Percentiles rank a stretch among this genome's conserved stretches.
phyloP scores from a whole-genome alignment of 2,113 vertebrate genomes.

The Zosterops borbonicus region DNA sequence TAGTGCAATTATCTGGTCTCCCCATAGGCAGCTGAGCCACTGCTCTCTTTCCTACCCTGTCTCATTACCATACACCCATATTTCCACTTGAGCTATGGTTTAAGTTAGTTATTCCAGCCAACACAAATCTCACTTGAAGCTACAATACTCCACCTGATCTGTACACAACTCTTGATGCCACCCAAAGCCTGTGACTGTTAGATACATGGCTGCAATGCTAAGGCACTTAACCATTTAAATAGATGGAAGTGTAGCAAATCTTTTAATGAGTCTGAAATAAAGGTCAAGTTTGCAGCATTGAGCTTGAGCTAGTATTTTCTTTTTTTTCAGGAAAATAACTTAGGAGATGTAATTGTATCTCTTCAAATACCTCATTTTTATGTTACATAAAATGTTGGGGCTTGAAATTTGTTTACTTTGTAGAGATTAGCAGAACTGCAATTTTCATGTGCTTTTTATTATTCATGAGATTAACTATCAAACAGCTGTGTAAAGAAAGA shows the following conservation, averaged over 20 bases:
- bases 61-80: accelerated
- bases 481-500: background rate
- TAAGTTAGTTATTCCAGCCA: background rate
- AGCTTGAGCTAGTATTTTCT: background rate
- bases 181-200: background rate
- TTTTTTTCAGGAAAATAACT: background rate
- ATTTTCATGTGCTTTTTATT: background rate
- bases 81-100: accelerated
- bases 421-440: background rate
- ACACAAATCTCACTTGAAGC: background rate
- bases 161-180: background rate
- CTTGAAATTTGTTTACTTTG: background rate
- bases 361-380: background rate
- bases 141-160: accelerated
- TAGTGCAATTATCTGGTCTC: background rate
- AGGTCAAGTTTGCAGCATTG: background rate
- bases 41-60: accelerated
- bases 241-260: background rate
- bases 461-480: background rate
- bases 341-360: background rate
- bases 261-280: background rate
- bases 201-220: background rate
- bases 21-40: background rate
- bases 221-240: background rate
- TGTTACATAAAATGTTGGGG: background rate